Conservation (phyloP, 1,140 invertebrate species). For the Bradynema listronoti region DNA sequence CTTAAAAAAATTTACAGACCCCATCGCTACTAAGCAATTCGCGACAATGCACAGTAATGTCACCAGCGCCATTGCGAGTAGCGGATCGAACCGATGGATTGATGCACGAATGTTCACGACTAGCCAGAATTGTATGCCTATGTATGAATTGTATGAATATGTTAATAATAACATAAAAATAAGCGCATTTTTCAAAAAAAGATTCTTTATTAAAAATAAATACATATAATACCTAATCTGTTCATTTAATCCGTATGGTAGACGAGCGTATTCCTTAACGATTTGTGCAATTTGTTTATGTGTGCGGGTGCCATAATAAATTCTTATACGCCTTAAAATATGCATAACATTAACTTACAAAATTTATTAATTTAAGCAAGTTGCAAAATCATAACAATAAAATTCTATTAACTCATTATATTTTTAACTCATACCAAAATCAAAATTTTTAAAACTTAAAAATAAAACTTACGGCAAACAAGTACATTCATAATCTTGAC, state of each 20-base stretch:
- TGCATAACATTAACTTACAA: too few species aligned
- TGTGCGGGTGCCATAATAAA: constrained; percentile 74
- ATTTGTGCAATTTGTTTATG: constrained; percentile 76
- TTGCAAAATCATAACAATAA: too few species aligned
- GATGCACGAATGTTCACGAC: constrained; percentile 72
- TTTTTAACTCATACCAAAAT: constrained; percentile 1
- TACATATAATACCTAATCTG: constrained; percentile 33
- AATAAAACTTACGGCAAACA: constrained; percentile 40
- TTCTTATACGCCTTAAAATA: constrained; percentile 68
- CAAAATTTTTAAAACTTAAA: not conserved
- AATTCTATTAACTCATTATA: constrained; percentile 59
- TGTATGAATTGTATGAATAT: constrained; percentile 29
- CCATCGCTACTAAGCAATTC: constrained; percentile 62
- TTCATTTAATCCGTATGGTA: constrained; percentile 32
- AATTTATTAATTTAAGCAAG: constrained; percentile 2
- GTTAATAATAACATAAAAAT: constrained; percentile 3
- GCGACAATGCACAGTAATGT: constrained; percentile 70
- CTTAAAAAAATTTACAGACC: constrained; percentile 11
- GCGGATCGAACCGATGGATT: constrained; percentile 62
- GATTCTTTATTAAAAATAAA: constrained; percentile 15
- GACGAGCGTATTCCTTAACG: constrained; percentile 65
- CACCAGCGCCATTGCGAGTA: too few species aligned
- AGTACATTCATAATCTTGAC: constrained; percentile 49
- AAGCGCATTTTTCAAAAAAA: too few species aligned
- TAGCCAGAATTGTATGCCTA: constrained; percentile 71